These are phyloP conservation scores for Mandrillus leucophaeus DNA, from an alignment of 2,113 vertebrate species.

Conservation along the genomic window DNA sequence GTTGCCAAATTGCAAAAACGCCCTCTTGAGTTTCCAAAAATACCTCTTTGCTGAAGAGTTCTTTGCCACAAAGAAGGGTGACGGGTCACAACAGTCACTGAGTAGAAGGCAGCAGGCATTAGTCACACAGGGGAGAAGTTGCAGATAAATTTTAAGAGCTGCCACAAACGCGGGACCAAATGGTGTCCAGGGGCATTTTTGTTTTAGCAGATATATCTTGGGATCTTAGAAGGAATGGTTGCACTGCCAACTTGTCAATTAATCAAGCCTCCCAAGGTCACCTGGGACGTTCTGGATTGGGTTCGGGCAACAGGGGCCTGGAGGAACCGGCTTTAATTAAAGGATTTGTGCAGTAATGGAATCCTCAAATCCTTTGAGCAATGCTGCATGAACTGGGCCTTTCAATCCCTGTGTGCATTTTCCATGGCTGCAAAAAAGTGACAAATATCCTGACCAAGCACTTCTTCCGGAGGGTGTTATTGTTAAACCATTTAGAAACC, in stretches of 20 bases:
- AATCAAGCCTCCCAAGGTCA: slow-evolving; percentile 71
- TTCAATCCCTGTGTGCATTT: slow-evolving; percentile 62
- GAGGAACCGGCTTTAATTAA: slow-evolving; percentile 78
- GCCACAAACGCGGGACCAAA: slow-evolving; percentile 61
- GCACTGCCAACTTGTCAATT: slow-evolving; percentile 69
- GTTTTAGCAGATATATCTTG: slow-evolving; percentile 70
- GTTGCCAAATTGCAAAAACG: slow-evolving; percentile 68
- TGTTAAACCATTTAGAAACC: slow-evolving; percentile 55
- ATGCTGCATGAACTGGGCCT: slow-evolving; percentile 68
- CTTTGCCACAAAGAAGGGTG: slow-evolving; percentile 82
- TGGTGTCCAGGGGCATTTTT: slow-evolving; percentile 73
- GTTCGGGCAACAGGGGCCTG: slow-evolving; percentile 39
- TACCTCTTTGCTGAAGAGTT: slow-evolving; percentile 59
- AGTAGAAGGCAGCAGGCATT: slow-evolving; percentile 79
- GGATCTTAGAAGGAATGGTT: slow-evolving; percentile 69
- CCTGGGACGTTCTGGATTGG: slow-evolving; percentile 56
- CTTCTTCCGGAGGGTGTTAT: slow-evolving; percentile 10
- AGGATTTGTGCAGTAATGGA: slow-evolving; percentile 77
- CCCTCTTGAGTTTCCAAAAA: slow-evolving; percentile 73
- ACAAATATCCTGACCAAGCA: slow-evolving; percentile 68
- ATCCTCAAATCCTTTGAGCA: slow-evolving; percentile 77
- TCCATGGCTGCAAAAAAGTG: slow-evolving; percentile 29
- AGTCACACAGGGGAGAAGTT: slow-evolving; percentile 75
- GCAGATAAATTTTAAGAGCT: slow-evolving; percentile 72
- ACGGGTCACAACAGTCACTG: slow-evolving; percentile 76